A percentile compares a stretch with the other conserved stretches of the same genome.
Evolutionary conservation across 2,797 vertebrate genomes (phyloP).

Genomic region (Tamandua tetradactyla): DNA sequence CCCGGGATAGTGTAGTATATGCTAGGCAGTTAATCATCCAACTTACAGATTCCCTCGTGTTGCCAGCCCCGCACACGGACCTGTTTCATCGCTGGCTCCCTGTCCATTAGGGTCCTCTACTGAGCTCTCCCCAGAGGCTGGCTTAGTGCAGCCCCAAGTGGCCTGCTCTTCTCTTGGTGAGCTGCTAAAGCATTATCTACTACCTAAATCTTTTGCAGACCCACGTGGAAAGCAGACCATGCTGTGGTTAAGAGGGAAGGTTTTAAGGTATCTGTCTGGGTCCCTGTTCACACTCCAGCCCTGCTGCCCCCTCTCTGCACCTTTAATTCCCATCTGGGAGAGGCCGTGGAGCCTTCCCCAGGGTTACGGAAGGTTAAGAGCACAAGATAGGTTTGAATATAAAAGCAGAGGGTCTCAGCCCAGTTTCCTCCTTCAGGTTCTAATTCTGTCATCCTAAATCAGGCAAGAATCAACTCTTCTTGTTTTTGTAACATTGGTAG

Average conservation of each 20-base stretch:
- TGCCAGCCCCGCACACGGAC: background rate
- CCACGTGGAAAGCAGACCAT: accelerated
- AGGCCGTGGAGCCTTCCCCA: background rate
- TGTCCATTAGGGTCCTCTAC: too few species aligned
- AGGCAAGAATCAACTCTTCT: background rate
- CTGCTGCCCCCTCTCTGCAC: background rate
- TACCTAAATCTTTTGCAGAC: background rate
- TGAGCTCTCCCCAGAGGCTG: background rate
- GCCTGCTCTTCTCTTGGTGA: background rate
- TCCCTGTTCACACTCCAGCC: background rate
- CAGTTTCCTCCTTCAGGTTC: background rate
- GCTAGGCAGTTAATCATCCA: accelerated
- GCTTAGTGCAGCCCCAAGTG: background rate
- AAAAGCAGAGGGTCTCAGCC: background rate
- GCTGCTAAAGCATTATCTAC: background rate
- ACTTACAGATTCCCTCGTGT: accelerated
- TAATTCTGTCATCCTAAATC: background rate
- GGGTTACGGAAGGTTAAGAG: background rate
- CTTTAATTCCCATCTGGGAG: background rate
- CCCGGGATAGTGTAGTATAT: accelerated
- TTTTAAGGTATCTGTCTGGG: background rate
- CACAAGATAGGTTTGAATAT: background rate
- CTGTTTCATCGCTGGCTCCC: background rate
- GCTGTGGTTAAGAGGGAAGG: background rate
- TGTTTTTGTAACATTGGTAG: background rate